Conservation (phyloP, 2,888 invertebrate species). For the Tribolium freemani region DNA sequence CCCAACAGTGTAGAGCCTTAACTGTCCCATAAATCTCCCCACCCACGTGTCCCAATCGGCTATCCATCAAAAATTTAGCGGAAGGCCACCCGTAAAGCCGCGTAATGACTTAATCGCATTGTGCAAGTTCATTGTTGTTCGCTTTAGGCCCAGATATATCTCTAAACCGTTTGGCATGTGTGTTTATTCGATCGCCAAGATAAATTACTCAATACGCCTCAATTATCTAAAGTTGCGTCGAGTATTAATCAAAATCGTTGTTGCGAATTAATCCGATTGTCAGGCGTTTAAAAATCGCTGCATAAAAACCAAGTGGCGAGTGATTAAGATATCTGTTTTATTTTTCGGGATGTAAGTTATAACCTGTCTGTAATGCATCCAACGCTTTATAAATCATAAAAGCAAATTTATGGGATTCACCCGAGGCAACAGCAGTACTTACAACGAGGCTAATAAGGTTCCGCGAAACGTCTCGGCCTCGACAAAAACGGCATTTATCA, state of each 20-base stretch:
- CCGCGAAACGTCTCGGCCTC: constrained; percentile 14
- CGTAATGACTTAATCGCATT: constrained; percentile 33
- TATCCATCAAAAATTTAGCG: constrained; percentile 9
- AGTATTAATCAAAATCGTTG: constrained; percentile 32
- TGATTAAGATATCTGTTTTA: constrained; percentile 31
- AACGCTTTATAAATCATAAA: constrained; percentile 38
- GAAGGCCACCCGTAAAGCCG: constrained; percentile 10
- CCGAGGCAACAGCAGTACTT: constrained; percentile 18
- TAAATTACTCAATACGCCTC: constrained; percentile 39
- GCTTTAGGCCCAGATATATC: constrained; percentile 26
- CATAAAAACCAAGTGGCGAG: not conserved
- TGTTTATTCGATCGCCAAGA: constrained; percentile 15
- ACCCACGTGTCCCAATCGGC: not conserved
- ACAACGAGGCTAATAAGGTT: constrained; percentile 22
- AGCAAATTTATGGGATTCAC: constrained; percentile 35
- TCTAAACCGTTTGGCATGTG: not conserved
- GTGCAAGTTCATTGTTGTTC: constrained; percentile 31
- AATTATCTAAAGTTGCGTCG: constrained; percentile 12
- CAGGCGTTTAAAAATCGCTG: constrained; percentile 11
- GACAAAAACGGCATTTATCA: constrained; percentile 26
- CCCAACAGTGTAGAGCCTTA: not conserved
- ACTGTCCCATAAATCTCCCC: constrained; percentile 9
- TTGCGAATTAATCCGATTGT: constrained; percentile 24
- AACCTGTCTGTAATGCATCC: constrained; percentile 37
- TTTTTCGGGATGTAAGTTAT: constrained; percentile 38